phyloP scores from a whole-genome alignment of 2,113 vertebrate genomes.

The Vireo altiloquus region DNA sequence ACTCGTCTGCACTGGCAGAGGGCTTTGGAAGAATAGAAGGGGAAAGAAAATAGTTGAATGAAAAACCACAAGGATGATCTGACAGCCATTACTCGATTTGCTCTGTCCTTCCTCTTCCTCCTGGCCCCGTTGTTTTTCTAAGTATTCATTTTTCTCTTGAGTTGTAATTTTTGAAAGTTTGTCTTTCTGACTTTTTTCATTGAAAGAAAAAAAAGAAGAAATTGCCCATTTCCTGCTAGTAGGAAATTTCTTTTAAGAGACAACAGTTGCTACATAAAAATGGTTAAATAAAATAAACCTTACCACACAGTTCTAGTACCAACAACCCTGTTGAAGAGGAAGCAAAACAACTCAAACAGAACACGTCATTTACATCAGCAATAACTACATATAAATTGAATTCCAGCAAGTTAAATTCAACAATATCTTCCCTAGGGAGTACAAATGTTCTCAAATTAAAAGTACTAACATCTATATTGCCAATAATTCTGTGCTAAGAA shows the following conservation, averaged over 20 bases:
- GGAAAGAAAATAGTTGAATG: not conserved
- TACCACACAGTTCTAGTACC: slow-evolving; percentile 3
- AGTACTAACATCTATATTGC: not conserved
- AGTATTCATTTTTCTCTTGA: not conserved
- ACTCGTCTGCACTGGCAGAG: not conserved
- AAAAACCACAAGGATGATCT: not conserved
- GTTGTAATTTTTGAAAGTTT: not conserved
- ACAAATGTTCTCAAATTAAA: not conserved
- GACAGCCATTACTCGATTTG: not conserved
- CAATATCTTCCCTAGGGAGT: not conserved
- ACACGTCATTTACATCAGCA: not conserved
- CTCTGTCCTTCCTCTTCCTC: not conserved
- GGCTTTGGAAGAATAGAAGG: not conserved
- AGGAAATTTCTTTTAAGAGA: not conserved
- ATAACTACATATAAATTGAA: not conserved
- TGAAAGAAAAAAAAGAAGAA: not conserved
- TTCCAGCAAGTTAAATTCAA: not conserved
- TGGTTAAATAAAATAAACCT: slow-evolving; percentile 6
- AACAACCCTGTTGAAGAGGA: not conserved
- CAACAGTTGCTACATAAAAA: not conserved
- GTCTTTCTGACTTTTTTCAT: not conserved
- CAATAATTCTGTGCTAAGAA: not conserved
- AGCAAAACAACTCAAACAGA: slow-evolving; percentile 1
- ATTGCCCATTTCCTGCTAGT: not conserved
- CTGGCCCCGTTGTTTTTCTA: not conserved